These are phyloP conservation scores for Resseliella maxima DNA, from an alignment of 2,888 invertebrate genomes.

Conservation along the genomic window DNA sequence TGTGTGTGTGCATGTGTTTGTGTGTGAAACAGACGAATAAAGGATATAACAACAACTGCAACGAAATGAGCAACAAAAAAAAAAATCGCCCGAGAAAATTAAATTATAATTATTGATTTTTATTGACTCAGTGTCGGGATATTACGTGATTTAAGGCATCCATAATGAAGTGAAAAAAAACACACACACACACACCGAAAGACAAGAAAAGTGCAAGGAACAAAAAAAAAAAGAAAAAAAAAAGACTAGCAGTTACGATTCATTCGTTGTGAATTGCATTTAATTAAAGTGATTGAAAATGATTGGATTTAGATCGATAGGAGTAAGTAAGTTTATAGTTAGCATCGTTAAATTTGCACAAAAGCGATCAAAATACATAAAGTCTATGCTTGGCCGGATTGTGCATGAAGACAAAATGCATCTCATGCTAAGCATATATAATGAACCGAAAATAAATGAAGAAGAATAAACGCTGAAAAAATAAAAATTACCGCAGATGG, in stretches of 20 bases:
- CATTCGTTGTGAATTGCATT: conserved; percentile 30
- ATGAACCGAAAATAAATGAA: not conserved
- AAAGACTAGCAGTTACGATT: not conserved
- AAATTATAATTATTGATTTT: conserved; percentile 43
- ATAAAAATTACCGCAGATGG: not conserved
- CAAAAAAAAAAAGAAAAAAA: not conserved
- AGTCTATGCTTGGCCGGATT: not conserved
- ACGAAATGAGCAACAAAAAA: not conserved
- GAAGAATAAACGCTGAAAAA: not conserved
- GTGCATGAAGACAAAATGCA: not conserved
- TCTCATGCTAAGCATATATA: not conserved
- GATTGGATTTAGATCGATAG: conserved; percentile 32
- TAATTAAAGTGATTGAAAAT: conserved; percentile 25
- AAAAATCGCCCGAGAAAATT: not conserved
- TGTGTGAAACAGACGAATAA: no score
- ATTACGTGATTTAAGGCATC: conserved; percentile 2
- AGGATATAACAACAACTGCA: no score
- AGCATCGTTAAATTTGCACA: not conserved
- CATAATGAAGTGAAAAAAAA: not conserved
- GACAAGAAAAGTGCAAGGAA: not conserved
- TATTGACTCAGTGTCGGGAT: not conserved
- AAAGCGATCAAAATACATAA: conserved; percentile 20
- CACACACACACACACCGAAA: no score
- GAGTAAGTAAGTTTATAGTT: conserved; percentile 5
- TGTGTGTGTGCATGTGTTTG: not conserved